Evolutionary conservation across 53 echinoderm and acorn worm genomes (phyloP), one percentile per base, ranked within the genome.

Genomic region (Echinarachnius parma): DNA sequence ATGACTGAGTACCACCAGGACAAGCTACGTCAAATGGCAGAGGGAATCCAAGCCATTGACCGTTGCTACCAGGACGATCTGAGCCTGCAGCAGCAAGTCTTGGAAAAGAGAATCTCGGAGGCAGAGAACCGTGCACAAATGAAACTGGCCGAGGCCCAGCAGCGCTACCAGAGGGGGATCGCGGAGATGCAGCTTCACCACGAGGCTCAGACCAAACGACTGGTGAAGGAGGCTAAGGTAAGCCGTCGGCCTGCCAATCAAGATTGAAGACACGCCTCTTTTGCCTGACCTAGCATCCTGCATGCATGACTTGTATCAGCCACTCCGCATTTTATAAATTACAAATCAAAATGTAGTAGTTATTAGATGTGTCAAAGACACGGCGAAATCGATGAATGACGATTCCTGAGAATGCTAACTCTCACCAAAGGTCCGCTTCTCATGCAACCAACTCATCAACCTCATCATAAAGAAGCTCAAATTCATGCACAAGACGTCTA

Each of bases 161-260:
- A 56, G 14, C 55, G 28, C 55, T 72, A 56, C 74, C 55, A 72
- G 56, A 24, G 31, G 16, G 57, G 57, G 2, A 72, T 72, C 35
- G 54, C 26, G 9, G 56, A 56, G 56, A 72, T 72, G 74, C 56
- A 56, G 19, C 37, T 3, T 5, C 74, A 72, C n/a, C 74, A 39
- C 27, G 74, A 56, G 42, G 31, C 56, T 16, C 74, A 57, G 57
- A 72, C 74, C 56, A 72, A 72, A 28, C 34, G 74, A 39, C 64
- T 62, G 63, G 64, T 78, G 53, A 22, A 78, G 62, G 78, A 78
- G 53, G 62, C 62, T 36, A 72, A 72, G 74, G 74, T 72, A 72
- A 72, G 74, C 56, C 69, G 21, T 52, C 50, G 31, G 50, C 53
- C 53, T 49, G 50, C 69, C 69, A 69, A 49, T 55, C 74, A 55